Evolutionary conservation across 2,888 invertebrate genomes (phyloP), one percentile per base, ranked within the genome.

Genomic region (Nymphalis polychloros): DNA sequence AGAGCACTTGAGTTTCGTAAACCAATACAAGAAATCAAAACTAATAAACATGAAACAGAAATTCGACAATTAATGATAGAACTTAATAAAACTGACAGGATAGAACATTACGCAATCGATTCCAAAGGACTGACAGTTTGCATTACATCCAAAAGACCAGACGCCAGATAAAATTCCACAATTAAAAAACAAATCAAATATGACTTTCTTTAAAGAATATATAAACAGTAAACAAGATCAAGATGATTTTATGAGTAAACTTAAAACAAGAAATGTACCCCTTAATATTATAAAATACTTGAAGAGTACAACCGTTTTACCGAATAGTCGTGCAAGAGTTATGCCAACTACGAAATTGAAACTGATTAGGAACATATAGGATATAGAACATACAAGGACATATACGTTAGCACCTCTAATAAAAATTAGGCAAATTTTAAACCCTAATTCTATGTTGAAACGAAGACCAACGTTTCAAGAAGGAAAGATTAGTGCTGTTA

Each of bases 301-400:
- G 16, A 13, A 27, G 23, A 4, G 27, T 53, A 13, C 2, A 6
- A 7, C 2, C 2, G 13, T 27, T 16, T 23, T 27, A 13, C 1
- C n/a, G 2, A 49, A n/a, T 49, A 8, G 19, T 49, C 19, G 19
- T 17, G 49, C 0, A 7, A 27, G 7, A 6, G 8, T 13, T 0
- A 6, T 17, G 13, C 7, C 49, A 27, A 27, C 13, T 2, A 53
- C 31, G n/a, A 20, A 55, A 8, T n/a, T 31, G 8, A 31, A 55
- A 31, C 31, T 35, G 31, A 35, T n/a, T 27, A 35, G n/a, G 8
- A 31, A 35, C 1, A 2, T n/a, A 55, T 8, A 31, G 1, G 6
- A 8, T 55, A n/a, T 55, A n/a, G 55, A 31, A 31, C 55, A 55
- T n/a, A 55, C 55, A 55, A 55, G 35, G 8, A 55, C 31, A 55